Evolutionary conservation across 2,888 invertebrate genomes (phyloP).

Genomic region (Gryllus longicercus): DNA sequence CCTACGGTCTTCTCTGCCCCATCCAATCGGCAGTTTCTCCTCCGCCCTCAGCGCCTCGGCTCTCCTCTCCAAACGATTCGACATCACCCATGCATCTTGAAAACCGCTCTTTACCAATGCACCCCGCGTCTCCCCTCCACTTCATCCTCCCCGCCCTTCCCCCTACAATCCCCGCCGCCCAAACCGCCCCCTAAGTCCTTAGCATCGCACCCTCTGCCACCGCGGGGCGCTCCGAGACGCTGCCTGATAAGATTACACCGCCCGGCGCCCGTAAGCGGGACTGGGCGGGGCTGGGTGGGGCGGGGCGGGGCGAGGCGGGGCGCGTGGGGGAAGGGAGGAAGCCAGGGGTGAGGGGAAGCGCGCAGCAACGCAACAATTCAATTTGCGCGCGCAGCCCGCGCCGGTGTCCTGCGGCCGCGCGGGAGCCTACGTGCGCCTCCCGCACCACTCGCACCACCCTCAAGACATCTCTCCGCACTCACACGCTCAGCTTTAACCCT

Average conservation of each 20-base stretch:
- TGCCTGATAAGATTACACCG: neutral
- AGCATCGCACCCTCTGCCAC: neutral
- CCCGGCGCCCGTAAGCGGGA: neutral
- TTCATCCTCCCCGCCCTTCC: neutral
- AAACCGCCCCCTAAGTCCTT: too few relatives aligned
- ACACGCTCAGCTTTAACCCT: too few relatives aligned
- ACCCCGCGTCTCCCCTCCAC: neutral
- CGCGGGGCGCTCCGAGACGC: neutral
- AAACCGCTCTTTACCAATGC: neutral
- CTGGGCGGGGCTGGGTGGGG: neutral
- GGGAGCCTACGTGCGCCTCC: too few relatives aligned
- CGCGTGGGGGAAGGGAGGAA: neutral
- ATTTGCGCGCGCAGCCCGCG: conserved; percentile 7
- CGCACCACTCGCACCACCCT: too few relatives aligned
- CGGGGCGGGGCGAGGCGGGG: neutral
- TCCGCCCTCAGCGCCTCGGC: too few relatives aligned
- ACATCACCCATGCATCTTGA: neutral
- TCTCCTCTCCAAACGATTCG: too few relatives aligned
- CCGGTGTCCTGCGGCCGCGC: neutral
- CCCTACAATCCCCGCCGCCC: neutral
- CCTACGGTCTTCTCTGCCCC: too few relatives aligned
- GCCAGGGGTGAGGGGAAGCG: neutral
- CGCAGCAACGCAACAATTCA: neutral
- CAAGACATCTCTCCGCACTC: too few relatives aligned
- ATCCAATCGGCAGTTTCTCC: too few relatives aligned